phyloP scores from a whole-genome alignment of 1,140 invertebrate species.

The Brachionus calyciflorus region DNA sequence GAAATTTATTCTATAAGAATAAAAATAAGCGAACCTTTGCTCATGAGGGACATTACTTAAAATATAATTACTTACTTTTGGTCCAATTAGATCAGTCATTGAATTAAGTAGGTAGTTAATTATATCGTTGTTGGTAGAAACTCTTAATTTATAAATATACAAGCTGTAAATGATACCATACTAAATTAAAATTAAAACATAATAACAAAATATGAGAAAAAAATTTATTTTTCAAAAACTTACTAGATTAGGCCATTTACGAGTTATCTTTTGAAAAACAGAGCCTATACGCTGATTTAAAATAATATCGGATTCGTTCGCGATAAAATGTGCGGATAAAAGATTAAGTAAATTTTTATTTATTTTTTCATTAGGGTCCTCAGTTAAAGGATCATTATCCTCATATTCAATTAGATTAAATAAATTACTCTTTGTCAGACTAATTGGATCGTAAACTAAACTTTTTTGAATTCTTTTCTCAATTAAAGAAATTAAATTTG shows the following conservation, averaged over 20 bases:
- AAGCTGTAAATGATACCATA: conserved; percentile 6
- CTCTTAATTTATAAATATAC: conserved; percentile 35
- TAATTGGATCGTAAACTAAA: neutral
- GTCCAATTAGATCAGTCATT: neutral
- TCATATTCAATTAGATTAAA: conserved; percentile 16
- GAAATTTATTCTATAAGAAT: too few relatives aligned
- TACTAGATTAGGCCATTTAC: conserved; percentile 22
- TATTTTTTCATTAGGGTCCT: neutral
- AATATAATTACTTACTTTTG: conserved; percentile 3
- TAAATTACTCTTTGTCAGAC: neutral
- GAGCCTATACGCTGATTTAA: neutral
- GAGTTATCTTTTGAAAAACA: neutral
- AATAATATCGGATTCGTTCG: neutral
- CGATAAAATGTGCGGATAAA: neutral
- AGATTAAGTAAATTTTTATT: neutral
- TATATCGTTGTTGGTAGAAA: neutral
- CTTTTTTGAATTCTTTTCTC: neutral
- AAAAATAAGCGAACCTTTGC: too few relatives aligned
- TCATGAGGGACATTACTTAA: too few relatives aligned
- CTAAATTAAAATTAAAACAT: neutral
- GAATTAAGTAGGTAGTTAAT: neutral
- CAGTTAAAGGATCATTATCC: neutral
- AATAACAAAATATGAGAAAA: neutral
- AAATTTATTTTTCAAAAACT: neutral
- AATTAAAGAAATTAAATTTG: neutral